A percentile compares a stretch with the other conserved stretches of the same genome.
phyloP scores from a whole-genome alignment of 2,113 vertebrate species.

The Gnathonemus echidnorhynchus region DNA sequence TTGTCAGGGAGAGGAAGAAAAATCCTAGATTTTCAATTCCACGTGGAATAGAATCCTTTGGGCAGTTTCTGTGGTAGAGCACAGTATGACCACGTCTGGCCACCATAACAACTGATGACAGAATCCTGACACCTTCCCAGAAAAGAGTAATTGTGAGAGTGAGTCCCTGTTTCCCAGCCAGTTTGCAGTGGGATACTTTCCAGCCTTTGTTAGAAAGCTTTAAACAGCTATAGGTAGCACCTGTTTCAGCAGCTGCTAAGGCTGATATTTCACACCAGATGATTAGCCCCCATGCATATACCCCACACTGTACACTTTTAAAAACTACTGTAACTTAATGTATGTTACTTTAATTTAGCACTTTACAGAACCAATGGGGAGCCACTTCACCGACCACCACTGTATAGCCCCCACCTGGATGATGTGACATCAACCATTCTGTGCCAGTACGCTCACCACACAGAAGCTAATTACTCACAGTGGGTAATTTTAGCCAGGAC shows the following conservation, averaged over 20 bases:
- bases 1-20: neutral
- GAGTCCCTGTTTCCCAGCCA: slow-evolving; percentile 30
- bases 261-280: neutral
- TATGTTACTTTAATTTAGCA: neutral
- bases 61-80: slow-evolving; percentile 1
- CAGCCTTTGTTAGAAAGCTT: slow-evolving; percentile 26
- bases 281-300: neutral
- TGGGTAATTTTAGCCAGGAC: neutral
- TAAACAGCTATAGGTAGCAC: slow-evolving; percentile 27
- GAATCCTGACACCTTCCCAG: slow-evolving; percentile 20
- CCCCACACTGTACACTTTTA: neutral
- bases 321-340: neutral
- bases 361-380: neutral
- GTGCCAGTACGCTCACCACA: neutral
- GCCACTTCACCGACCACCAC: neutral
- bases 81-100: slow-evolving; percentile 23
- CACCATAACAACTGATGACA: slow-evolving; percentile 28
- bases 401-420: neutral
- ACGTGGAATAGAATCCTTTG: neutral
- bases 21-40: neutral
- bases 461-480: too few relatives aligned
- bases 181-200: slow-evolving; percentile 30
- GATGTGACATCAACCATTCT: neutral
- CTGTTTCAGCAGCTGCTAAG: slow-evolving; percentile 13
- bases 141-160: slow-evolving; percentile 15